Evolutionary conservation across 2,113 vertebrate species (phyloP).

Genomic region (Opisthocomus hoazin): DNA sequence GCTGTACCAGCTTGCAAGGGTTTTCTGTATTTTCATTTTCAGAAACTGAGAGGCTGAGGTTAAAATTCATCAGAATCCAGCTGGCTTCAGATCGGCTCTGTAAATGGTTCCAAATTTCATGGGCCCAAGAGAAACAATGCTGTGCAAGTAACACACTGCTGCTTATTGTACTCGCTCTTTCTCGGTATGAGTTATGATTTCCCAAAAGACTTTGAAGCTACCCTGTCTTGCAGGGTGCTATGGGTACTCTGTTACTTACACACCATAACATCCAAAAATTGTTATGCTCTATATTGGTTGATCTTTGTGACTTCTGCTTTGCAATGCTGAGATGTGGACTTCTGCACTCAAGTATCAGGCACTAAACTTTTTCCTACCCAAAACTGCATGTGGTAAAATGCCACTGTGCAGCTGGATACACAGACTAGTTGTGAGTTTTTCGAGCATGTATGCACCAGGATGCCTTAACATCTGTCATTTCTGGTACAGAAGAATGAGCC

Average conservation of each 20-base stretch:
- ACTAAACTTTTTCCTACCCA: not conserved
- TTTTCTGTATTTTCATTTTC: conserved; percentile 33
- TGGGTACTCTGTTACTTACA: not conserved
- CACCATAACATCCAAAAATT: not conserved
- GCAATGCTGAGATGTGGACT: not conserved
- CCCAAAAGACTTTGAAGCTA: not conserved
- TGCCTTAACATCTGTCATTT: not conserved
- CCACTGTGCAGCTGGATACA: not conserved
- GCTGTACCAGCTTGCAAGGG: conserved; percentile 2
- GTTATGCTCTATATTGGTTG: not conserved
- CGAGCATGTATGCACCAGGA: not conserved
- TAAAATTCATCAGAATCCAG: conserved; percentile 20
- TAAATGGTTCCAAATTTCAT: conserved; percentile 20
- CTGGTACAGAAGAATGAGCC: not conserved
- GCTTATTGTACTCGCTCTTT: not conserved
- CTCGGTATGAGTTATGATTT: not conserved
- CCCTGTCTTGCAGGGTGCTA: not conserved
- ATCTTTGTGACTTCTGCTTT: not conserved
- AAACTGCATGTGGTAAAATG: not conserved
- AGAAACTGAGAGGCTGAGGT: conserved; percentile 10
- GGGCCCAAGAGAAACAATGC: conserved; percentile 53
- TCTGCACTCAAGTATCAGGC: not conserved
- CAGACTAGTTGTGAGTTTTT: not conserved
- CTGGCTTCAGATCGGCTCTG: not conserved
- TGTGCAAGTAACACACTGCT: not conserved